Base-by-base conservation (phyloP, 1,140 invertebrate genomes). In the Heliconius eleuchia region DNA sequence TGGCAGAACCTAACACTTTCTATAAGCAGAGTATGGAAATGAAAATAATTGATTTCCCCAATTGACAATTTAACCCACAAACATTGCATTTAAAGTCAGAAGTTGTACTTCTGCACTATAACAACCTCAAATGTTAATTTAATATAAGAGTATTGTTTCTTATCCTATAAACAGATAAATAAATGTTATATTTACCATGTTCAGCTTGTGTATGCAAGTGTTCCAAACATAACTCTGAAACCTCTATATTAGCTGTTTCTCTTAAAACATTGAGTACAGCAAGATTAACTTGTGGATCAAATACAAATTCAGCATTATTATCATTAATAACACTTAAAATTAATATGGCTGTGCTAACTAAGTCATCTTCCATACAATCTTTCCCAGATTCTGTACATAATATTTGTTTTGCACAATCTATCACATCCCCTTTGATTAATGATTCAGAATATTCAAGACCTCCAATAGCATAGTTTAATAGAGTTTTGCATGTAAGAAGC, bases 401-500 rank as follows among this genome's bases (percentile, higher is more conserved):
- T 75, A 96, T 94, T 73, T 89, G 87, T 81, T 95, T 90, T 16
- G 95, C 82, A 76, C 96, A 93, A 57, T 96, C 95, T 80, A 97
- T 95, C n/a, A 97, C 94, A 39, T 96, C 96, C 76, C 95, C 95
- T 82, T 97, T 95, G 76, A 98, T 91, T 60, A 96, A 96, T 86
- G 96, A 90, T 83, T 96, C 95, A 71, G 96, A 95, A 73, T 96
- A 94, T 77, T 96, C 95, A 89, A 97, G 96, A 87, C 97, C 97
- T 34, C 96, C 97, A 74, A 97, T 96, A 66, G 97, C 95, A 88
- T 98, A 96, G 93, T 98, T 98, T 13, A 98, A 95, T 16, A 98
- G 92, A 81, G 97, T 96, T 87, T 96, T 95, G 80, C 94, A 94
- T 78, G 80, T 79, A 70, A 95, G 89, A 18, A 95, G 84, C 77